Base-by-base conservation (phyloP, 2,797 vertebrate species). In the Brotula barbata region DNA sequence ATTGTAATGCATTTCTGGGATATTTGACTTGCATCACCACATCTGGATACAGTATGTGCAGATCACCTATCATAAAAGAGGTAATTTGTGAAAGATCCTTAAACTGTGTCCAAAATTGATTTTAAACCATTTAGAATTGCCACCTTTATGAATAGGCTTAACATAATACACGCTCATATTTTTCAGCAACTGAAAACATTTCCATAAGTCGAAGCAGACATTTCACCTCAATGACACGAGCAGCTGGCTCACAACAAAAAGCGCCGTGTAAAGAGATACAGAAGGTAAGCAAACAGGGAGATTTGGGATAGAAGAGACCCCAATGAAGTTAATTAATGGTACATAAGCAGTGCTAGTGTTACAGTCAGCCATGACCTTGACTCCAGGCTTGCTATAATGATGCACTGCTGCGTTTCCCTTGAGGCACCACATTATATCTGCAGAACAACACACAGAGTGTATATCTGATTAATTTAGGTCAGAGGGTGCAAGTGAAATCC, bases 301-400 rank as follows among this genome's bases (percentile, higher is more conserved):
- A 42, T 37, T 1, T 44, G 21, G 34, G 19, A 39, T 6, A 41
- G n/a, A 31, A 25, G 28, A 17, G 17, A 41, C 11, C 12, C 13
- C 4, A 36, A 28, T 36, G 10, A 33, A 17, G 19, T 16, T 13
- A 7, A 23, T 39, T 40, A 25, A 14, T 17, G 25, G 14, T 22
- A 36, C 17, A 16, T 19, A 44, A 14, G 14, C 12, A 50, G 4
- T 12, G 1, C 0, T 14, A 34, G 6, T 49, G 49, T 28, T 28
- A 28, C 25, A 70, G 17, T 63, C 44, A 70, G 39, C 21, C 9
- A 0, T 48, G 57, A 55, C 40, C 23, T 31, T 58, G 13, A 17
- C 56, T 19, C 12, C 19, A 25, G 14, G 48, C 5, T 51, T 14
- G 8, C 21, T 42, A 1, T 41, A n/a, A 36, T 41, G 33, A 12